Conservation (phyloP, 2,113 vertebrate species). For the Pachycephala philippinensis region DNA sequence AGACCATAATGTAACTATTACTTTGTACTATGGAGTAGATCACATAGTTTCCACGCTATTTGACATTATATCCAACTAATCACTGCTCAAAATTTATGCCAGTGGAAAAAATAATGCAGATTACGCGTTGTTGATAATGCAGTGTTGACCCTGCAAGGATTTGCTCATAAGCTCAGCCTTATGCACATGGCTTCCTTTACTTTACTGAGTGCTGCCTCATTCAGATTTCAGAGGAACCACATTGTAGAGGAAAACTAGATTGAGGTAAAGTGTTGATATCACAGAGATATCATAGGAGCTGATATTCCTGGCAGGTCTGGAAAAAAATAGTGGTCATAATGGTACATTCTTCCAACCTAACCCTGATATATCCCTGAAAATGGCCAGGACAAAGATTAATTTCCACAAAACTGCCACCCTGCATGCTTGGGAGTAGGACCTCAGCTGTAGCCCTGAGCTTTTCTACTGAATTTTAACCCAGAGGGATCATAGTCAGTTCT, state of each 20-base stretch:
- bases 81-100: neutral
- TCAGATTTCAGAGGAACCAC: neutral
- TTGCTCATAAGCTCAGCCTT: neutral
- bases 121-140: neutral
- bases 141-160: neutral
- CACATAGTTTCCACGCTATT: neutral
- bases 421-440: neutral
- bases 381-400: neutral
- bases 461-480: neutral
- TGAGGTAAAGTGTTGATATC: neutral
- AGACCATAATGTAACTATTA: neutral
- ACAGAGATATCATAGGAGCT: neutral
- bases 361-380: neutral
- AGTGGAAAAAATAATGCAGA: neutral
- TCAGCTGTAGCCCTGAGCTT: neutral
- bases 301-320: neutral
- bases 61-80: neutral
- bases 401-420: neutral
- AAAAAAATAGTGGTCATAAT: neutral
- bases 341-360: neutral
- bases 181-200: neutral
- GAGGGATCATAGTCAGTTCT: neutral
- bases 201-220: neutral
- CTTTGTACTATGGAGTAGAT: neutral
- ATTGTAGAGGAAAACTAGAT: neutral